Evolutionary conservation across 1,140 invertebrate genomes (phyloP), one percentile per base, ranked within the genome.

Genomic region (Camponotus vicinus): DNA sequence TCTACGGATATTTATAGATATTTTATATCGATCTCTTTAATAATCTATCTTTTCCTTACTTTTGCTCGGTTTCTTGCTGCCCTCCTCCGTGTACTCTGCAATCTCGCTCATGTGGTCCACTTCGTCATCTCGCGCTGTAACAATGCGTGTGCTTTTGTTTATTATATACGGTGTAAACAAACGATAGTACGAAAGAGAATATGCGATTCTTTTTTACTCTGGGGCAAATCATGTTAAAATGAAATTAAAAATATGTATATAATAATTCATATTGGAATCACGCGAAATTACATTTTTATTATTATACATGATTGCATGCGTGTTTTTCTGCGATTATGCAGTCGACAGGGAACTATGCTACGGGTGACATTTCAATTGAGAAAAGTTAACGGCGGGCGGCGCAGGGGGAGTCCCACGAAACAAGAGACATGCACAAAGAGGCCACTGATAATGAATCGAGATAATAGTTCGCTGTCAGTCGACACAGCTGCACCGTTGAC

Each of bases 31-130:
- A 42, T 57, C 37, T 57, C 34, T 55, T 27, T 40, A 69, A 69
- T 18, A n/a, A 67, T 37, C 34, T 79, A 63, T 57, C n/a, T 70
- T 32, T 80, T 15, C 57, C 55, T 93, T 66, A 92, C 92, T 91
- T 89, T 92, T 92, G 90, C 87, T 86, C 32, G 75, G 86, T 86
- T 92, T 90, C 86, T 91, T 91, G 88, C 86, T 79, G 82, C 78
- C 34, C 78, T 80, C 59, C 34, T 75, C 71, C 61, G 66, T 59
- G 45, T 84, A 69, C 55, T 89, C 88, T 49, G 71, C 83, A 76
- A 84, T 91, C 89, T 84, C 76, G 63, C 67, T 92, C 87, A 89
- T 80, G 75, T 80, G 66, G 40, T 86, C 66, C 49, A 76, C 77
- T 76, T 87, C 89, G 69, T 88, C 90, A 87, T 90, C 86, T 87